Base-by-base conservation (phyloP, 2,113 vertebrate genomes). In the Rhynchomys soricoides region DNA sequence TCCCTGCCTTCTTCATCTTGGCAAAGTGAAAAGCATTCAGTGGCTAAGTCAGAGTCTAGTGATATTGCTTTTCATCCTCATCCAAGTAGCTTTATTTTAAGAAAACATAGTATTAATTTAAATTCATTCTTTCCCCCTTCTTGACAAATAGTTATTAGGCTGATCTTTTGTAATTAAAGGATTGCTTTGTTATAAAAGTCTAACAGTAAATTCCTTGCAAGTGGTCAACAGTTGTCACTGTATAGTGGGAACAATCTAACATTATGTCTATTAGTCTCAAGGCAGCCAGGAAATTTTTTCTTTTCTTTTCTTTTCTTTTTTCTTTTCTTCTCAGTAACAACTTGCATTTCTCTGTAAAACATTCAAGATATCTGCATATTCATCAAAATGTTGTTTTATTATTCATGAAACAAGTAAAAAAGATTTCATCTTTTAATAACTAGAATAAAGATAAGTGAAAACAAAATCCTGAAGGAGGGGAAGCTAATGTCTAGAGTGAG, bases 1-100 rank as follows among this genome's bases (percentile, higher is more conserved):
- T 1, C 10, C 21, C 19, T 45, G 5, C 4, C n/a, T 16, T 64
- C 24, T 15, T 5, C 10, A 31, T 12, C 26, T 29, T 2, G 5
- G 24, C 29, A 40, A 82, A 73, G 7, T 13, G 31, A 37, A 45
- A 64, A 11, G 37, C 21, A 16, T 2, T 8, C 34, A 11, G 19
- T 55, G 48, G 31, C 17, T 55, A 55, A 81, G 21, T 81, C 52
- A 57, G 19, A 37, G 37, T 15, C 40, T 31, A 4, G 10, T 19
- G 22, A 52, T 8, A 5, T 19, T 4, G 9, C 5, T 48, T 2
- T 21, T n/a, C 34, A 59, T 52, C 16, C n/a, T 57, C 31, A 57
- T 26, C 37, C 59, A 64, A 31, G 48, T 19, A 29, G 43, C 34
- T 81, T 86, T 40, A 52, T 66, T 73, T 50, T n/a, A 62, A 66